Evolutionary conservation across 2,888 invertebrate species (phyloP), one percentile per base, ranked within the genome.

Genomic region (Sepioteuthis lessoniana): DNA sequence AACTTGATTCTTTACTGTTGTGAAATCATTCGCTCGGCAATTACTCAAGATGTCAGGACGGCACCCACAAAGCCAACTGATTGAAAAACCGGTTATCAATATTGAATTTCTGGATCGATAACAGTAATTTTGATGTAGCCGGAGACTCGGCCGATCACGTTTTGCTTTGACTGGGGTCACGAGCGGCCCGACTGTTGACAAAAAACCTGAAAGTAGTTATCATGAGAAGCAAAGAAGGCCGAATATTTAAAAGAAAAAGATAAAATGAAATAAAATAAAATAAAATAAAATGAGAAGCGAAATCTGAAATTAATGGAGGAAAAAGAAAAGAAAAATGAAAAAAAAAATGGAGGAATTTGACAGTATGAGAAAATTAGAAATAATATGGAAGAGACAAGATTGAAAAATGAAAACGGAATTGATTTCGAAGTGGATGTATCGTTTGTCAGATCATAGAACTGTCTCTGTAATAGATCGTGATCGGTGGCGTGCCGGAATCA

Each of bases 91-190:
- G 76, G 76, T 76, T 76, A 76, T 76, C 76, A 76, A 76, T 76
- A 76, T 76, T 76, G 76, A 76, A 35, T 76, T 35, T n/a, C n/a
- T 35, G n/a, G 76, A 76, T 76, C 76, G 76, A 76, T 76, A 76
- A 76, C n/a, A 76, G 76, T 76, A 76, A 76, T 76, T 76, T 76
- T 76, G 76, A 76, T 35, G n/a, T 76, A 76, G 76, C 76, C 76
- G n/a, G 76, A 76, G 76, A 76, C 76, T 76, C 76, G 76, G 76
- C 16, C 76, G 76, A n/a, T 76, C 76, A 19, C 35, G n/a, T 76
- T 76, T n/a, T 13, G n/a, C 76, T 76, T 76, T 76, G 76, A 76
- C n/a, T 76, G 13, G 25, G 76, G 76, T 76, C 76, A 76, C 35
- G n/a, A 35, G 76, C 35, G n/a, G n/a, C n/a, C 19, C n/a, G n/a